Evolutionary conservation across 2,797 vertebrate species (phyloP).

Genomic region (Sardinella longiceps): DNA sequence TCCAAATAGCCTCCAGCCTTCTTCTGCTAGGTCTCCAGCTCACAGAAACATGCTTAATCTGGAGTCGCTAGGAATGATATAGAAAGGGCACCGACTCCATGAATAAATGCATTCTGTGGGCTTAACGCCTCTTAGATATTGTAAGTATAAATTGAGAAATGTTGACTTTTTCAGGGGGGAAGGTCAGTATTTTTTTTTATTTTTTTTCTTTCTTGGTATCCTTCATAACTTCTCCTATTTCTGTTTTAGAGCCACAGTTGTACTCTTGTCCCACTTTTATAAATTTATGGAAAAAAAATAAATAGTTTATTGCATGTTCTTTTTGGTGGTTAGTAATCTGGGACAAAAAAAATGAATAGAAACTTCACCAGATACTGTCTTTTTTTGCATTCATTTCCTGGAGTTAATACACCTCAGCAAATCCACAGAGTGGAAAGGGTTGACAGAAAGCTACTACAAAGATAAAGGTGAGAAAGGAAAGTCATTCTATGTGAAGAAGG

Average conservation of each 20-base stretch:
- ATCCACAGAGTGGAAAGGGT: neutral
- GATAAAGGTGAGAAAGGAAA: neutral
- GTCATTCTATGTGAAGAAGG: neutral
- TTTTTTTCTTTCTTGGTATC: neutral
- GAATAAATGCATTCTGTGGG: neutral
- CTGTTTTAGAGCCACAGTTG: neutral
- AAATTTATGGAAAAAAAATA: neutral
- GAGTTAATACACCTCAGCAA: neutral
- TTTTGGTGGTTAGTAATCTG: neutral
- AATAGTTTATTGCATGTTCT: neutral
- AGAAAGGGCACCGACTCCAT: neutral
- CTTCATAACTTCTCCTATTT: neutral
- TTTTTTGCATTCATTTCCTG: constrained; percentile 2
- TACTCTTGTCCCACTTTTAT: neutral
- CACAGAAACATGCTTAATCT: neutral
- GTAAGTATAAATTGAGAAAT: neutral
- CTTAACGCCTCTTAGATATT: neutral
- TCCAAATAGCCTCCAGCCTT: neutral
- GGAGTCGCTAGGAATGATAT: neutral
- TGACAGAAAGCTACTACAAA: neutral
- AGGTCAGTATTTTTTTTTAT: neutral
- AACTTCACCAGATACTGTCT: neutral
- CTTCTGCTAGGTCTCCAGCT: neutral
- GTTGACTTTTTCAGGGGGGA: neutral
- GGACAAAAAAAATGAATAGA: neutral